Conservation (phyloP, 2,797 vertebrate species). For the Onychomys leucogaster region DNA sequence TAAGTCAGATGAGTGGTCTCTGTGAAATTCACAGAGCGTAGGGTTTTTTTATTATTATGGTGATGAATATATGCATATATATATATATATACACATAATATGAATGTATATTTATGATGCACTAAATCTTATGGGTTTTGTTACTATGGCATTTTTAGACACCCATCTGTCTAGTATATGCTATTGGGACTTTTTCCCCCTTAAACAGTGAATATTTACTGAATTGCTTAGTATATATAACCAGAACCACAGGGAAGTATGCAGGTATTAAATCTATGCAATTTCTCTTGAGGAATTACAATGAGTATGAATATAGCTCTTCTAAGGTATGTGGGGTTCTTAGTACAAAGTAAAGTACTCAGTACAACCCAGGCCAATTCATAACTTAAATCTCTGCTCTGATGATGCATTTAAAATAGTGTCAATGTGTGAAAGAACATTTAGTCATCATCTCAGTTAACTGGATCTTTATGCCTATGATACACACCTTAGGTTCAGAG, state of each 20-base stretch:
- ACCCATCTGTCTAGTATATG: constrained; percentile 70
- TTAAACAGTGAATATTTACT: constrained; percentile 76
- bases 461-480: constrained; percentile 85
- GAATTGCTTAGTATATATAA: constrained; percentile 77
- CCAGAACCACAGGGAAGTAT: constrained; percentile 73
- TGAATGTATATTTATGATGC: background rate
- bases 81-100: background rate
- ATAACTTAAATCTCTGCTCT: constrained; percentile 73
- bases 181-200: constrained; percentile 66
- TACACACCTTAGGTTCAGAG: constrained; percentile 74
- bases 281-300: constrained; percentile 75
- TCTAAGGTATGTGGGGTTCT: constrained; percentile 59
- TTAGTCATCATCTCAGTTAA: constrained; percentile 79
- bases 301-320: constrained; percentile 22
- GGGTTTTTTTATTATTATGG: background rate
- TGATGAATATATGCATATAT: background rate
- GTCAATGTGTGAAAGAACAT: constrained; percentile 73
- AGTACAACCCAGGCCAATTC: constrained; percentile 64
- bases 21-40: background rate
- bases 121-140: background rate
- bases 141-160: background rate
- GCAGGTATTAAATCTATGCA: constrained; percentile 76
- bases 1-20: background rate
- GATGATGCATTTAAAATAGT: constrained; percentile 78
- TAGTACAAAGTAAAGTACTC: constrained; percentile 78